Base-by-base conservation (phyloP, 2,797 vertebrate species). In the Leucoraja ocellata region DNA sequence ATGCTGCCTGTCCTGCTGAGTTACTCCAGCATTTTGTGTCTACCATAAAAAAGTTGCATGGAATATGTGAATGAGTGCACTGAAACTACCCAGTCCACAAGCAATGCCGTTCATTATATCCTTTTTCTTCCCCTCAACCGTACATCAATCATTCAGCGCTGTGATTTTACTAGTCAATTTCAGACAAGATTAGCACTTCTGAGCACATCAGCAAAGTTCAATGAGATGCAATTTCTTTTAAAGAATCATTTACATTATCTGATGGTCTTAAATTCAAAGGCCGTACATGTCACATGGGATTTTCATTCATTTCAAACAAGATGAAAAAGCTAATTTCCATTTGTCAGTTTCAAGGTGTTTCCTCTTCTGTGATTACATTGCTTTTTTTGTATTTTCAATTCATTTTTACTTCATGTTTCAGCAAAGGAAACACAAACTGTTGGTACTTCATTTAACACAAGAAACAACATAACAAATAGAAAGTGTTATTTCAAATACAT, bases 221-320 rank as follows among this genome's bases (percentile, higher is more conserved):
- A 39, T 74, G 90, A 91, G 39, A 76, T 74, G 46, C 39, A 76
- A 21, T 61, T 16, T 68, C 18, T 39, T 36, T 36, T 54, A 58
- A 88, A 36, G 63, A 88, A 92, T 91, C 63, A 76, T 92, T 25
- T 58, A 13, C 25, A 28, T 54, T 28, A 23, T 25, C 39, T 74
- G 71, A 36, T 32, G 9, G 14, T 71, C 54, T 46, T 73, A 91
- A 73, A 91, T 91, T 91, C 36, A 54, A 54, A 73, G 28, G 23
- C 90, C 1, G 1, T 54, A 25, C 21, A 74, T 54, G 36, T 74
- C 23, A 10, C 36, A 13, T 25, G 36, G 81, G 90, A 36, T 54
- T 92, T 92, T 92, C 90, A 91, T 23, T 71, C 88, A 91, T 68
- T 32, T 91, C 88, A 92, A 46, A 74, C 39, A 54, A 46, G 25